Percentiles rank a stretch among this genome's conserved stretches.
These are phyloP conservation scores for Parotia lawesii DNA, from an alignment of 2,113 vertebrate genomes.

Conservation along the genomic window DNA sequence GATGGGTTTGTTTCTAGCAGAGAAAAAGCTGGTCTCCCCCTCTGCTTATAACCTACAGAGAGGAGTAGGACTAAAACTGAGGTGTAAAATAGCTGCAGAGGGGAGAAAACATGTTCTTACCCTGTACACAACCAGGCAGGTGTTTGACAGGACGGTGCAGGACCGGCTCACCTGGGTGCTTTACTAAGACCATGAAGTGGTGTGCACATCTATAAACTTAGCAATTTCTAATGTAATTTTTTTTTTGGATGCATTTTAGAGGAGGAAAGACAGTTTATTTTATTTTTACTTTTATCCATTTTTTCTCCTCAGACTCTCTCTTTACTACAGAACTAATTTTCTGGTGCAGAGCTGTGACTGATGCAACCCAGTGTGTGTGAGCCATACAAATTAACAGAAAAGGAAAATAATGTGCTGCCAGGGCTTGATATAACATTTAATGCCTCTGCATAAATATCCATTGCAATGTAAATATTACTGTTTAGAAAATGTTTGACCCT, in stretches of 20 bases:
- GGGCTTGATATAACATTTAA: not conserved
- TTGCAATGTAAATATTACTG: conserved; percentile 33
- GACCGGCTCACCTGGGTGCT: not conserved
- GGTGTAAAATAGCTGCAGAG: not conserved
- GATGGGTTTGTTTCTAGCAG: not conserved
- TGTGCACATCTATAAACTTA: not conserved
- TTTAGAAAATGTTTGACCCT: conserved; percentile 32
- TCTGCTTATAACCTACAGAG: not conserved
- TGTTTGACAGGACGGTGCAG: not conserved
- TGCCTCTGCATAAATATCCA: not conserved
- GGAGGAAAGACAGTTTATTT: not conserved
- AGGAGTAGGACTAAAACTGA: not conserved
- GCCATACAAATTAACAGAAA: not conserved
- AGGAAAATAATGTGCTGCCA: not conserved
- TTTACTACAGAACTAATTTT: not conserved
- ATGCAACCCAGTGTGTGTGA: not conserved
- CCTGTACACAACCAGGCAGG: not conserved
- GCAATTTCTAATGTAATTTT: not conserved
- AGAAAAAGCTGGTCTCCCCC: not conserved
- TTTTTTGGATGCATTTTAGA: not conserved
- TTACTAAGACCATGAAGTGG: not conserved
- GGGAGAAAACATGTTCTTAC: too few species aligned
- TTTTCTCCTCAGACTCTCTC: not conserved
- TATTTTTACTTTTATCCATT: not conserved
- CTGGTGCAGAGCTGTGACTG: not conserved